These are phyloP conservation scores for Ictalurus punctatus DNA, from an alignment of 2,113 vertebrate species.

Conservation along the genomic window DNA sequence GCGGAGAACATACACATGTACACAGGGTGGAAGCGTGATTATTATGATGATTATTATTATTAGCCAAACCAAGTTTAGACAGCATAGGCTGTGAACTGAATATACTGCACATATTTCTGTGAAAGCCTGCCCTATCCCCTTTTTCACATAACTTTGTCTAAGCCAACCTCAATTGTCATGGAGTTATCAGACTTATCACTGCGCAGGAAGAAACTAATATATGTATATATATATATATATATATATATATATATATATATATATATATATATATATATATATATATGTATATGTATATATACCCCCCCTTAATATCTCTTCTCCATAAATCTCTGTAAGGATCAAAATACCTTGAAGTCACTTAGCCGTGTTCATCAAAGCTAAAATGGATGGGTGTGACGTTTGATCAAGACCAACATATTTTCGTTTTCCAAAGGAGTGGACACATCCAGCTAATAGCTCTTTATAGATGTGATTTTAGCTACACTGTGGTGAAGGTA, in stretches of 20 bases:
- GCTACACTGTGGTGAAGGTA: constrained; percentile 9
- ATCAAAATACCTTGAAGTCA: neutral
- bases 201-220: neutral
- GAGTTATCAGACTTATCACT: neutral
- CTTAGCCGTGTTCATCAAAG: neutral
- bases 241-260: too few relatives aligned
- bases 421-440: constrained; percentile 13
- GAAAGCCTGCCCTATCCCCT: neutral
- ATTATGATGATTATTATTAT: neutral
- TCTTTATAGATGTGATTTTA: neutral
- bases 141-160: neutral
- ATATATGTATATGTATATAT: neutral
- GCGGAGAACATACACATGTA: too few relatives aligned
- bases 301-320: neutral
- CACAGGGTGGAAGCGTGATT: neutral
- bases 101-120: neutral
- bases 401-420: neutral
- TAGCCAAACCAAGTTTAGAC: neutral
- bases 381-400: neutral
- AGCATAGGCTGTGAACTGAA: neutral
- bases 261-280: neutral
- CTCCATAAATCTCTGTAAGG: neutral
- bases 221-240: too few relatives aligned
- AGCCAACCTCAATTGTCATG: neutral
- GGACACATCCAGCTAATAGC: neutral